Base-by-base conservation (phyloP, 2,113 vertebrate species). In the Zosterops pallidus region DNA sequence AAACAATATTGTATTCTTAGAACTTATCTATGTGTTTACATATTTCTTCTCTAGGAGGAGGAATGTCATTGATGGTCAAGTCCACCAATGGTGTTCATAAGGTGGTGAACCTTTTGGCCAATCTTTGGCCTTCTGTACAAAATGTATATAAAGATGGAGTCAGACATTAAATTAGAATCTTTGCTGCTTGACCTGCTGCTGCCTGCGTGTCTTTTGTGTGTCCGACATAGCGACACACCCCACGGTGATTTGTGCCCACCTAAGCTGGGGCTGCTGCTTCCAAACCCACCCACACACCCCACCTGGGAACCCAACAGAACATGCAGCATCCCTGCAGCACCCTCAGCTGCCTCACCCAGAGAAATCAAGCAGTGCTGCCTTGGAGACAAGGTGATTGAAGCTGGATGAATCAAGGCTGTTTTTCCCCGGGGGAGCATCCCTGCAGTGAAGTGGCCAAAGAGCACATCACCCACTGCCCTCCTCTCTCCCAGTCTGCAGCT, bases 201-300 rank as follows among this genome's bases (percentile, higher is more conserved):
- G 39, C 39, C 39, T 39, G 39, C 39, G 39, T 39, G 39, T 39
- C 39, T 39, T 39, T 39, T 39, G 39, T 39, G 39, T 39, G 39
- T 39, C 39, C 11, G 39, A 39, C 39, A 39, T 39, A 39, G 39
- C 5, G 39, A 39, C 39, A 39, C 39, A 39, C 65, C 6, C 12
- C 14, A 0, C 0, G 0, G n/a, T 0, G 0, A 25, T 25, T 53
- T 24, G 26, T 62, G 79, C 14, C 10, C 11, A 0, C 0, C 1
- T 9, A 23, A 35, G 5, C 46, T 5, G 13, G 21, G 21, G 76
- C 53, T 83, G 52, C n/a, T 3, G 1, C 1, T 0, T 25, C 39
- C 42, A 50, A 68, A 68, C 42, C 44, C 55, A 35, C 35, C 35
- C 35, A 35, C 11, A 1, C 7, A 1, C 14, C 12, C 0, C 0